Evolutionary conservation across 2,113 vertebrate genomes (phyloP).

Genomic region (Hoplias malabaricus): DNA sequence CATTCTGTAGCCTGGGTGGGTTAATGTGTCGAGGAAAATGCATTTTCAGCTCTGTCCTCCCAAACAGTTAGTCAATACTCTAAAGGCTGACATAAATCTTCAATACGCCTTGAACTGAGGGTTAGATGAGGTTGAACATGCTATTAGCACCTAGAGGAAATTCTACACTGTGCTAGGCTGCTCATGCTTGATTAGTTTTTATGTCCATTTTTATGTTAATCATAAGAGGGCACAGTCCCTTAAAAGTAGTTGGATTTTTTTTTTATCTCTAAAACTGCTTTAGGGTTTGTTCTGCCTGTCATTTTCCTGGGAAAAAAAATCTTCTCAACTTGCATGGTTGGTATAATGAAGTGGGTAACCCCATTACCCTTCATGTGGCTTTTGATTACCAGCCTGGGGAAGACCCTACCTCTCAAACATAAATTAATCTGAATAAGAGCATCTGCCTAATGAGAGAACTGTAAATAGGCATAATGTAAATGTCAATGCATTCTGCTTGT

Average conservation of each 20-base stretch:
- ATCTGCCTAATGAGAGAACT: too few species aligned
- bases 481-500: background rate
- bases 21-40: conserved; percentile 53
- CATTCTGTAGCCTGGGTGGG: conserved; percentile 54
- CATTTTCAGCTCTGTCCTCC: conserved; percentile 14
- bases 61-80: conserved; percentile 15
- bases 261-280: background rate
- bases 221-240: background rate
- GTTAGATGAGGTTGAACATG: conserved; percentile 22
- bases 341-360: too few species aligned
- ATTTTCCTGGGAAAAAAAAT: background rate
- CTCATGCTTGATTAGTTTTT: conserved; percentile 15
- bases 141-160: conserved; percentile 26
- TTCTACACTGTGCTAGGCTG: background rate
- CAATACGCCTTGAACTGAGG: conserved; percentile 1
- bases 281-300: background rate
- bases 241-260: background rate
- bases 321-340: too few species aligned
- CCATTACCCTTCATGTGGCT: too few species aligned
- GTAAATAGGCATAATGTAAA: too few species aligned
- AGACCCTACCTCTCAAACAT: too few species aligned
- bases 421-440: too few species aligned
- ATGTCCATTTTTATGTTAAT: background rate
- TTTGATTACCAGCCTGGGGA: too few species aligned
- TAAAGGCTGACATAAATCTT: conserved; percentile 28